Conservation (phyloP, 2,113 vertebrate species). For the Esox niger region DNA sequence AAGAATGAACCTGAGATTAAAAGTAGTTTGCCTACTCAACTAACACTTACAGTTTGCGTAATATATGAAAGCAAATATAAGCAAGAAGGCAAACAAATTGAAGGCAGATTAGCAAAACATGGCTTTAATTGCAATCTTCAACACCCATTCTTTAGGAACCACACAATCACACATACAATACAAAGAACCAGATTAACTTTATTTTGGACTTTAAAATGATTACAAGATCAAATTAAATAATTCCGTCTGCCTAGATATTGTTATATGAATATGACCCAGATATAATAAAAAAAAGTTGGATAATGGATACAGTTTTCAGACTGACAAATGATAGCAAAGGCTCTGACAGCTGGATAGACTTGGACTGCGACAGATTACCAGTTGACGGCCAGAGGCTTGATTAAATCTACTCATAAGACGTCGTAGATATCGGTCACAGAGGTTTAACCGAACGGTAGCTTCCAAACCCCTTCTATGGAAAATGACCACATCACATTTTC, state of each 20-base stretch:
- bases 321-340: no score
- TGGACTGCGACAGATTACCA: background rate
- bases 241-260: conserved; percentile 64
- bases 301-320: background rate
- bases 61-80: background rate
- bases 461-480: background rate
- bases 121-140: background rate
- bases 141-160: background rate
- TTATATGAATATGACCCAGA: conserved; percentile 25
- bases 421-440: background rate
- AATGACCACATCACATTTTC: conserved; percentile 21
- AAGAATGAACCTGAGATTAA: no score
- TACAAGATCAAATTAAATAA: conserved; percentile 75
- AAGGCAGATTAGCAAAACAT: background rate
- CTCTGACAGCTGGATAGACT: background rate
- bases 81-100: background rate
- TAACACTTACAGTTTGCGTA: background rate
- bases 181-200: conserved; percentile 73
- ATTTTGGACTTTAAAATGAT: conserved; percentile 73
- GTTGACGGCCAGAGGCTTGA: background rate
- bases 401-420: background rate
- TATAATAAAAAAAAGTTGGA: background rate
- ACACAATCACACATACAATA: conserved; percentile 39
- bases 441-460: background rate
- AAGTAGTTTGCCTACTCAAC: no score